Conservation (phyloP, 2,113 vertebrate species). For the Neolamprologus devosi region DNA sequence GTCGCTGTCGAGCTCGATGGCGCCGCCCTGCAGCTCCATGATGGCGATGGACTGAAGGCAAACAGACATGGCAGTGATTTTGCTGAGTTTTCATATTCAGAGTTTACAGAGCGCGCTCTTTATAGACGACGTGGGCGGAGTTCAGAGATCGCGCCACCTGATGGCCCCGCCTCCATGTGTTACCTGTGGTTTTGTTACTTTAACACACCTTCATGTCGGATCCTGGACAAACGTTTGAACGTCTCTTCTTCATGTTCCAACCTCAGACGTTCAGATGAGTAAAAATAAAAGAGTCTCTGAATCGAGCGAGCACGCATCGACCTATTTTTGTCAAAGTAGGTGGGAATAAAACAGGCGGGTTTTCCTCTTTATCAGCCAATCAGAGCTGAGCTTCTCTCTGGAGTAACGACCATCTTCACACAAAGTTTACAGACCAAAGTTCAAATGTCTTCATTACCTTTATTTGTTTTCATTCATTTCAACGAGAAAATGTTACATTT, state of each 20-base stretch:
- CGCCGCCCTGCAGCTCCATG: slow-evolving; percentile 72
- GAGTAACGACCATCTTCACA: neutral
- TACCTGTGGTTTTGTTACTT: neutral
- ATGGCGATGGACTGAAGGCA: slow-evolving; percentile 69
- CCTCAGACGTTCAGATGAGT: neutral
- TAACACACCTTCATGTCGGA: neutral
- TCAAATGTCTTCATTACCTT: neutral
- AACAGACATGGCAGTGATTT: neutral
- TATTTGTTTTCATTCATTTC: neutral
- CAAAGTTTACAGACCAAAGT: neutral
- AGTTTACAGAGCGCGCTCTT: neutral
- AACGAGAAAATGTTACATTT: neutral
- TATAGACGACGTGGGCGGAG: neutral
- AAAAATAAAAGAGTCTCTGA: accelerated
- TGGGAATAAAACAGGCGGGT: neutral
- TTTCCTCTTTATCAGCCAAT: neutral
- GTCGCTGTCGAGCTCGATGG: slow-evolving; percentile 88
- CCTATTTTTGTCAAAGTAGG: accelerated
- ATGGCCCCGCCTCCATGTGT: accelerated
- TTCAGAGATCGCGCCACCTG: neutral
- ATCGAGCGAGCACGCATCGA: accelerated
- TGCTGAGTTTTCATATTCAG: neutral
- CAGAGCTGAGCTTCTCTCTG: neutral
- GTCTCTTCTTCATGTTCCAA: neutral
- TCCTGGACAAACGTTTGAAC: neutral